phyloP scores from a whole-genome alignment of 2,797 vertebrate genomes.

The Adelosebastes latens region DNA sequence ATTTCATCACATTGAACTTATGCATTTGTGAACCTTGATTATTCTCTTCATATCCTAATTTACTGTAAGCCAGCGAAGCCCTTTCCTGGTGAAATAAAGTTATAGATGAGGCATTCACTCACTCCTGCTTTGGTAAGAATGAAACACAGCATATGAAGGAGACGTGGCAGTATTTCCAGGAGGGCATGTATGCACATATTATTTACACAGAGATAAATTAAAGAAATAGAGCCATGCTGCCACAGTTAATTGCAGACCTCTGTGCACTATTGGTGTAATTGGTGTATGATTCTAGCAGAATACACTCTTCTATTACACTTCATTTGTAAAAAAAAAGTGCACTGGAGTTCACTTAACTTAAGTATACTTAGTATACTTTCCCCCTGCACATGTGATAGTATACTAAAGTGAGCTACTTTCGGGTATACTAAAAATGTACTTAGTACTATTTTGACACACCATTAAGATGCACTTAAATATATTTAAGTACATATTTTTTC shows the following conservation, averaged over 20 bases:
- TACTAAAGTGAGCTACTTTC: no score
- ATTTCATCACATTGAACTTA: neutral
- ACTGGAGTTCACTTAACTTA: no score
- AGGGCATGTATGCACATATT: neutral
- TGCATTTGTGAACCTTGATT: neutral
- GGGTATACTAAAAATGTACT: no score
- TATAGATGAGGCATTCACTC: neutral
- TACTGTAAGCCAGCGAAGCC: neutral
- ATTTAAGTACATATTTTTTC: no score
- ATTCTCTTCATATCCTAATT: neutral
- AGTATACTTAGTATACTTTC: no score
- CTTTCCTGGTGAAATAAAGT: neutral
- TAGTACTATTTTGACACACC: no score
- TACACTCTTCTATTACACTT: neutral
- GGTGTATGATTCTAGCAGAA: neutral
- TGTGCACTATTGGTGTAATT: neutral
- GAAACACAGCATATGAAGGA: neutral
- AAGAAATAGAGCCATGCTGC: neutral
- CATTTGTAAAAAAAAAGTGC: neutral
- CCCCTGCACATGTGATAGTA: no score
- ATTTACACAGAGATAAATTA: neutral
- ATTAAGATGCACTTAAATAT: no score
- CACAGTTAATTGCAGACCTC: neutral
- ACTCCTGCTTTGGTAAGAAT: neutral
- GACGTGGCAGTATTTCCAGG: neutral